Percentiles rank a stretch among this genome's conserved stretches.
These are phyloP conservation scores for Lordiphosa clarofinis DNA, from an alignment of 1,140 invertebrate genomes.

Conservation along the genomic window DNA sequence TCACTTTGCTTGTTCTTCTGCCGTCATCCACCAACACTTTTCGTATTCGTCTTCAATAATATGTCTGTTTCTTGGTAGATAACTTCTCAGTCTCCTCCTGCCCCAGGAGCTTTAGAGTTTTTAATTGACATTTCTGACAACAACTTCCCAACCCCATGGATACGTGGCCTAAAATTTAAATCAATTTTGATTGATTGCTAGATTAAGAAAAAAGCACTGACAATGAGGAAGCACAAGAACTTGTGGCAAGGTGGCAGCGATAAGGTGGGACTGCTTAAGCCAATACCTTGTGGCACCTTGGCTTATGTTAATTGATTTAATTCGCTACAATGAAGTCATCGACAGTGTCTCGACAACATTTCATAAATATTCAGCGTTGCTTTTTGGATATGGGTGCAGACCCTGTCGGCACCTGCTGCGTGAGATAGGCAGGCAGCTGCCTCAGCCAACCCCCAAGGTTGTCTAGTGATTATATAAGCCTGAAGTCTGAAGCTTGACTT, in stretches of 20 bases:
- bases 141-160: conserved; percentile 10
- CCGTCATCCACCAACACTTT: too few species aligned
- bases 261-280: conserved; percentile 14
- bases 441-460: conserved; percentile 29
- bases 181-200: conserved; percentile 76
- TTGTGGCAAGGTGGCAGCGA: conserved; percentile 34
- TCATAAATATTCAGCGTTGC: conserved; percentile 59
- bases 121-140: conserved; percentile 10
- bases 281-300: conserved; percentile 41
- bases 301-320: conserved; percentile 74
- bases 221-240: not conserved
- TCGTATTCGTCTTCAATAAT: not conserved
- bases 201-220: conserved; percentile 43
- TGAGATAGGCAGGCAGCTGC: conserved; percentile 4
- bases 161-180: conserved; percentile 73
- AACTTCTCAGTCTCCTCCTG: not conserved
- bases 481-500: conserved; percentile 21
- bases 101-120: conserved; percentile 1
- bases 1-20: too few species aligned
- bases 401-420: conserved; percentile 33
- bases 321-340: conserved; percentile 73
- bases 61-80: conserved; percentile 5
- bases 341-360: conserved; percentile 20
- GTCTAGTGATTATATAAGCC: conserved; percentile 42
- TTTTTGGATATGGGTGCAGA: not conserved